Evolutionary conservation across 1,140 invertebrate species (phyloP).

Genomic region (Drosophila lini): DNA sequence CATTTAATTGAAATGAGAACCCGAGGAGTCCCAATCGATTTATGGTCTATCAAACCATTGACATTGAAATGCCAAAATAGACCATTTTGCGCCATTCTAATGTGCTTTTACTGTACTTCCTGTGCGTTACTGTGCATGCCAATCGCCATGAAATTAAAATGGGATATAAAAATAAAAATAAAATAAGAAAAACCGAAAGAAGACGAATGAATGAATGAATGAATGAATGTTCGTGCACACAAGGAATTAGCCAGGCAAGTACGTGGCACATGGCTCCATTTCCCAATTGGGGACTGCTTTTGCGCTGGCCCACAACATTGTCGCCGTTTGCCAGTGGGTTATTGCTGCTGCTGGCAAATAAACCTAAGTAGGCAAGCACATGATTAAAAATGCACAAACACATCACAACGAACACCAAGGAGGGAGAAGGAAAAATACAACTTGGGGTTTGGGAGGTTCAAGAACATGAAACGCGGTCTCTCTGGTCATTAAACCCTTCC

Average conservation of each 20-base stretch:
- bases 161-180: conserved; percentile 21
- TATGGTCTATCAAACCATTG: conserved; percentile 48
- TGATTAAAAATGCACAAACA: conserved; percentile 76
- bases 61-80: conserved; percentile 73
- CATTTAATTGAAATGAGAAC: conserved; percentile 59
- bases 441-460: neutral
- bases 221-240: conserved; percentile 63
- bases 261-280: conserved; percentile 74
- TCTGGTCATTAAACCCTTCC: conserved; percentile 62
- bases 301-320: conserved; percentile 63
- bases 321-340: conserved; percentile 33
- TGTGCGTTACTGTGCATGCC: conserved; percentile 24
- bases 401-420: conserved; percentile 19
- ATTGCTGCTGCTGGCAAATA: conserved; percentile 47
- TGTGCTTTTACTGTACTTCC: conserved; percentile 72
- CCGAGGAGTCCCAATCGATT: conserved; percentile 51
- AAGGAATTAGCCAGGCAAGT: conserved; percentile 76
- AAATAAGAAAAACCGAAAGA: conserved; percentile 3
- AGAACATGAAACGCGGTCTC: conserved; percentile 40
- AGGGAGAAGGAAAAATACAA: no score
- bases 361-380: conserved; percentile 76
- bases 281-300: conserved; percentile 61
- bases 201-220: neutral
- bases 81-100: conserved; percentile 56
- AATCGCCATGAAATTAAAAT: conserved; percentile 22